Base-by-base conservation (phyloP, 2,113 vertebrate species). In the Melanostigma gelatinosum region DNA sequence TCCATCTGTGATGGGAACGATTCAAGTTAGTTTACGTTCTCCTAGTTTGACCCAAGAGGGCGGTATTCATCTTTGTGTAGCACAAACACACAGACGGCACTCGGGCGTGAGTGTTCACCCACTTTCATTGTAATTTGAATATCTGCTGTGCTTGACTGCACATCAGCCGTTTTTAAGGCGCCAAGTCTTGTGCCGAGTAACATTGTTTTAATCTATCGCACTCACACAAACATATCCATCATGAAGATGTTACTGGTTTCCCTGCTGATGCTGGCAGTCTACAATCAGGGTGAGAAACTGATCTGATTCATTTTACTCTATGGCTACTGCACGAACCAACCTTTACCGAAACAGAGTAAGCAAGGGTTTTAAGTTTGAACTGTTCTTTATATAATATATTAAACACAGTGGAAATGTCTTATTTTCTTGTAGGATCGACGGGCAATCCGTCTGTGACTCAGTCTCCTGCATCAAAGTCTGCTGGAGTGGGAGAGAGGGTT, bases 401-500 rank as follows among this genome's bases (percentile, higher is more conserved):
- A 5, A 4, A 57, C 3, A 5, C 7, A 34, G 3, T 18, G 3
- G 4, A 8, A 63, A 20, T 36, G 32, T 66, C 32, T 40, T 32
- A 38, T 54, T 36, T 38, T 54, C 29, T 50, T 77, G 18, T 71
- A 70, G 78, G 54, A 11, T 57, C 36, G 10, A n/a, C 3, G 11
- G 57, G 38, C 40, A 67, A 29, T 62, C 4, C 46, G 20, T 2
- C 63, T 29, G 64, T 88, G 24, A 85, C 48, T 77, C 79, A 90
- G 54, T 79, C 71, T 75, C 77, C 78, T 58, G 18, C n/a, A 65
- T 67, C 62, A 27, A 79, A 73, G 70, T 44, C 67, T 79, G 71
- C 16, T 77, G 15, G n/a, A 55, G 72, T 50, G 57, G 72, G 70
- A 71, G 57, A 71, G 12, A 74, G 44, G 13, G 86, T 77, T 5